Conservation (phyloP, 2,797 vertebrate genomes). For the Pipistrellus pygmaeus region DNA sequence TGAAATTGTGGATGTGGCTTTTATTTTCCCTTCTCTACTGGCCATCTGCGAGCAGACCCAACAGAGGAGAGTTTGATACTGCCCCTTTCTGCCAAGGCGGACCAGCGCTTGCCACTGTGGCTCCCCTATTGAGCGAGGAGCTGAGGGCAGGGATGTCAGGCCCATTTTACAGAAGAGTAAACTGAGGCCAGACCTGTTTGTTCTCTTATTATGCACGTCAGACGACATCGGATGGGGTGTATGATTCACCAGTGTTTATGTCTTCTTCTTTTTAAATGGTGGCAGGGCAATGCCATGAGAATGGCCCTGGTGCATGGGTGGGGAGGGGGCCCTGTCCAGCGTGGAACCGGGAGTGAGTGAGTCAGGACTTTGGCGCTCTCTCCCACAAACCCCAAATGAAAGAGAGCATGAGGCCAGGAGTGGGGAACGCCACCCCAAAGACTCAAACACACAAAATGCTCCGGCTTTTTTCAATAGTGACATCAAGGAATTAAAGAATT, state of each 20-base stretch:
- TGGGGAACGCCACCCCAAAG: accelerated
- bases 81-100: not conserved
- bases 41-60: not conserved
- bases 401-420: not conserved
- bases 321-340: not conserved
- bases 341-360: not conserved
- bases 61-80: not conserved
- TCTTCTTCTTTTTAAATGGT: slow-evolving; percentile 22
- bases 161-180: not conserved
- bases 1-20: not conserved
- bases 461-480: not conserved
- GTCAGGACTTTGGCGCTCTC: not conserved
- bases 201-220: not conserved
- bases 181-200: not conserved
- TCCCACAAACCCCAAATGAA: not conserved
- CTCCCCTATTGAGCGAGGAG: not conserved
- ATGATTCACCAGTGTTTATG: not conserved
- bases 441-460: not conserved
- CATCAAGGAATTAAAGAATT: not conserved
- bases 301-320: too few relatives aligned
- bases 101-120: not conserved
- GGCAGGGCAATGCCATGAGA: not conserved
- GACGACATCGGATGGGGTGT: not conserved
- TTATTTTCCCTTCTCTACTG: not conserved
- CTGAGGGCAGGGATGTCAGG: not conserved